Base-by-base conservation (phyloP, 2,888 invertebrate species). In the Cerceris ruficornis region DNA sequence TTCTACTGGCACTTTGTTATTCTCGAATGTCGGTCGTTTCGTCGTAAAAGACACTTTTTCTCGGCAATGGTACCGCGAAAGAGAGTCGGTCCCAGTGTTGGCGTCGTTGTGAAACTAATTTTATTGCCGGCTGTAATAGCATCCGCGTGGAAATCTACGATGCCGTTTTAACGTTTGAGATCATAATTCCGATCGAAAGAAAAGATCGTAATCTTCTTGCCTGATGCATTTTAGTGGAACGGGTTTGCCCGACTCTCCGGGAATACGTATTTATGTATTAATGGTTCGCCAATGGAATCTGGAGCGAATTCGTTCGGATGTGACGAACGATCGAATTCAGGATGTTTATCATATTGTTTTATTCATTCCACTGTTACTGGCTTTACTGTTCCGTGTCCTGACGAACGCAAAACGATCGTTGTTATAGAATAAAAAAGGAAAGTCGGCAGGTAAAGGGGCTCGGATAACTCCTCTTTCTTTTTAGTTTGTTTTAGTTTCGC, bases 341-440 rank as follows among this genome's bases (percentile, higher is more conserved):
- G 64, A 66, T 80, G 74, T 68, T 84, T 80, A 82, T 78, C 79
- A 83, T 80, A 81, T 84, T 84, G 84, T 84, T 84, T 84, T 84
- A 84, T 84, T 84, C 85, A 84, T 78, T 17, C 17, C 62, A 55
- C 75, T 70, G 67, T 84, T 77, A 84, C 67, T 65, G 61, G 74
- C 77, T 61, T 84, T 77, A 80, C 57, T 69, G 74, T 80, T 80
- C 65, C 71, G 80, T 73, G 50, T 70, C 75, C 64, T 17, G 69
- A 54, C 54, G 54, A 54, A 46, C 59, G n/a, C 54, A 55, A 67
- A 74, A 57, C 58, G 57, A 11, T 42, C 15, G 55, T 67, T 77
- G 17, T 43, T 11, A 61, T 15, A 58, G 54, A 50, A 78, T 77
- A 59, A 65, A 62, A 59, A 66, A 69, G 65, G 65, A 67, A 77